Evolutionary conservation across 2,797 vertebrate genomes (phyloP).

Genomic region (Phrynocephalus forsythii): DNA sequence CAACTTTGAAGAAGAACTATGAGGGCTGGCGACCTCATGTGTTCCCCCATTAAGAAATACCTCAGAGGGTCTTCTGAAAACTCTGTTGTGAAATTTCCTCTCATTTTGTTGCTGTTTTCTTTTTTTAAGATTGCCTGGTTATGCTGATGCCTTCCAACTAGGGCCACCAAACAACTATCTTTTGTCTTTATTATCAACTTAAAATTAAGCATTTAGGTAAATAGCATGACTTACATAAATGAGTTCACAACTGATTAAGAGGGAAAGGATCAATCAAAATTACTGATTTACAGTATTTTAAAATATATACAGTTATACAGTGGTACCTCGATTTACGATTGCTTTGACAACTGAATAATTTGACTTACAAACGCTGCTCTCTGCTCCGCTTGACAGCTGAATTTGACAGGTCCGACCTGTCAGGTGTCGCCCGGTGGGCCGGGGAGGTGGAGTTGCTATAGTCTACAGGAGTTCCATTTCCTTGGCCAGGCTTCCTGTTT

Average conservation of each 20-base stretch:
- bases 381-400: too few relatives aligned
- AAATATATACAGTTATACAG: neutral
- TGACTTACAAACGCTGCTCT: too few relatives aligned
- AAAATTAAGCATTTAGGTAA: neutral
- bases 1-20: constrained; percentile 18
- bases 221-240: neutral
- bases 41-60: constrained; percentile 21
- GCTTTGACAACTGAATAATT: too few relatives aligned
- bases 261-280: neutral
- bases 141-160: neutral
- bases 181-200: neutral
- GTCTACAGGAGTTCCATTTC: too few relatives aligned
- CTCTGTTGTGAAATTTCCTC: neutral
- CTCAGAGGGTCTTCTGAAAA: constrained; percentile 20
- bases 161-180: too few relatives aligned
- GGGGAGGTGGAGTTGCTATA: too few relatives aligned
- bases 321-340: too few relatives aligned
- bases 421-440: too few relatives aligned
- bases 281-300: neutral
- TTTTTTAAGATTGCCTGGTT: too few relatives aligned
- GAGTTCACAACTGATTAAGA: neutral
- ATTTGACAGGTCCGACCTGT: too few relatives aligned
- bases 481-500: too few relatives aligned
- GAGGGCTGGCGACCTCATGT: constrained; percentile 26
- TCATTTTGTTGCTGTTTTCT: neutral